phyloP scores from a whole-genome alignment of 2,888 invertebrate species.

The Drosophila gaucha region DNA sequence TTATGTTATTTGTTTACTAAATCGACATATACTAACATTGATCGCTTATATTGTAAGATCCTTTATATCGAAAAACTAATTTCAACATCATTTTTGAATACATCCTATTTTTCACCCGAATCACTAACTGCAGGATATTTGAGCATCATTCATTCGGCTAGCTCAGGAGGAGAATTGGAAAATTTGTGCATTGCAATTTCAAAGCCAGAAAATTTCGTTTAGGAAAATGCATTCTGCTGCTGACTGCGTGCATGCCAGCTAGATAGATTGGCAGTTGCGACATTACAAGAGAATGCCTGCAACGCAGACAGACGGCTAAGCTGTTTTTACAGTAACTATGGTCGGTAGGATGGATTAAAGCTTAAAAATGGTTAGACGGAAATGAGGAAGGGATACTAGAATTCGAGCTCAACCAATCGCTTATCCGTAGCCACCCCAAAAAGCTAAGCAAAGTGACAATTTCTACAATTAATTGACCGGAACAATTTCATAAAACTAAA shows the following conservation, averaged over 20 bases:
- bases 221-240: conserved; percentile 67
- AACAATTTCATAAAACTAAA: conserved; percentile 81
- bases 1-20: too few relatives aligned
- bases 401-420: conserved; percentile 21
- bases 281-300: conserved; percentile 39
- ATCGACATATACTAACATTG: too few relatives aligned
- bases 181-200: conserved; percentile 74
- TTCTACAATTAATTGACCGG: conserved; percentile 82
- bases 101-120: too few relatives aligned
- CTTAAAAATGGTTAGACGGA: conserved; percentile 35
- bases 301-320: neutral
- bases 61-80: too few relatives aligned
- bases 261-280: conserved; percentile 58
- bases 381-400: neutral
- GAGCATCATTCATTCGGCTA: neutral
- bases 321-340: conserved; percentile 21
- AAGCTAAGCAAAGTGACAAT: conserved; percentile 55
- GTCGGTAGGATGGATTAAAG: conserved; percentile 35
- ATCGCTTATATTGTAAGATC: too few relatives aligned
- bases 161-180: conserved; percentile 38
- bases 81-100: too few relatives aligned
- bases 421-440: conserved; percentile 8
- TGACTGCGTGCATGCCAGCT: conserved; percentile 33
- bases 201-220: conserved; percentile 72
- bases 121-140: conserved; percentile 20